Evolutionary conservation across 2,113 vertebrate species (phyloP).

Genomic region (Cyanoderma ruficeps): DNA sequence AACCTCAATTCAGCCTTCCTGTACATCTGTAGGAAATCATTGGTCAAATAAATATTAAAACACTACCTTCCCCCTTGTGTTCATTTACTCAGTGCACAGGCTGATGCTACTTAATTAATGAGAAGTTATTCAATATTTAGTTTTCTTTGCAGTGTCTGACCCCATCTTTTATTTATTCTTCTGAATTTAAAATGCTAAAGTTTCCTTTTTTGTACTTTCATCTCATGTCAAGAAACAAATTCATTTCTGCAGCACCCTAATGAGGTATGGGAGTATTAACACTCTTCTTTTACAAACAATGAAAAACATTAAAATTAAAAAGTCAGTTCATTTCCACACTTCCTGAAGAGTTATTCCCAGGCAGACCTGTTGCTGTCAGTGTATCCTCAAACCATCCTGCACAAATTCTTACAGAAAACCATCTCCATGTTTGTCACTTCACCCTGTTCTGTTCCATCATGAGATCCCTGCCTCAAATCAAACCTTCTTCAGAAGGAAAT

Average conservation of each 20-base stretch:
- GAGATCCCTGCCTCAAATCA: background rate
- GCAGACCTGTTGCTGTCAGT: background rate
- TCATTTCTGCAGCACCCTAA: background rate
- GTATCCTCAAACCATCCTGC: background rate
- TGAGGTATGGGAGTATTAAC: background rate
- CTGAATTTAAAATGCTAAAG: conserved; percentile 2
- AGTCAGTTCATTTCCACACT: background rate
- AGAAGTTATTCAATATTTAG: conserved; percentile 8
- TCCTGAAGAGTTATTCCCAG: background rate
- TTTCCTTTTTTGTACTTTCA: conserved; percentile 14
- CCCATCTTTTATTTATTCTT: conserved; percentile 33
- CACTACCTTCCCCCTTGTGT: background rate
- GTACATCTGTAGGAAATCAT: background rate
- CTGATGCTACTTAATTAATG: background rate
- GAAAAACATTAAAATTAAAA: background rate
- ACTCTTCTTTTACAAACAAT: background rate
- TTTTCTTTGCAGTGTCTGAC: background rate
- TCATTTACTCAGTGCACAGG: background rate
- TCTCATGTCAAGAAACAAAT: conserved; percentile 5
- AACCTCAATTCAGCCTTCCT: background rate
- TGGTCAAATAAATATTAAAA: conserved; percentile 6
- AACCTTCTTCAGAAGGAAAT: background rate
- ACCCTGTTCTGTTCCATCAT: background rate
- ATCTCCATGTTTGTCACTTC: background rate
- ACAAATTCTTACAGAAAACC: background rate